Percentiles rank a stretch among this genome's conserved stretches.
These are phyloP conservation scores for Mionectes olivaceus DNA, from an alignment of 2,797 vertebrate species.

Conservation along the genomic window DNA sequence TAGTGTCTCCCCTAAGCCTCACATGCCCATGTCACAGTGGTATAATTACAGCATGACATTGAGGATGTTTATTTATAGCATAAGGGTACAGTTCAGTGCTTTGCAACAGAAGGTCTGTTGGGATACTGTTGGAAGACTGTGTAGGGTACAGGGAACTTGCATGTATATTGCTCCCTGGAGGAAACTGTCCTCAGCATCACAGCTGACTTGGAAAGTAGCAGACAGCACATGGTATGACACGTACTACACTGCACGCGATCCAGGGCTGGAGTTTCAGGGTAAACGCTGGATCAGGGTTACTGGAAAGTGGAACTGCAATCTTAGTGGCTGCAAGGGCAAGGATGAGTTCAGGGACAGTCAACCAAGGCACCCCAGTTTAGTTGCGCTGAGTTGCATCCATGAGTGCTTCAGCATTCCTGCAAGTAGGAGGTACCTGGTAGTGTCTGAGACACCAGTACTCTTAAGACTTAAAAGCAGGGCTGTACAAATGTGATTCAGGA, in stretches of 20 bases:
- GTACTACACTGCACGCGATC: rapidly evolving
- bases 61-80: background rate
- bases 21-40: background rate
- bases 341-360: background rate
- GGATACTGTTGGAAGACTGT: background rate
- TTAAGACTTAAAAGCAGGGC: background rate
- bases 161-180: rapidly evolving
- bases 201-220: background rate
- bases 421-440: background rate
- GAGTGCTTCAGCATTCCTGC: background rate
- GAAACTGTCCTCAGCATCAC: background rate
- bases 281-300: background rate
- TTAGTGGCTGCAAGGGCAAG: background rate
- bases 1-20: background rate
- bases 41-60: background rate
- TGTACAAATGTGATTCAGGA: background rate
- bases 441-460: background rate
- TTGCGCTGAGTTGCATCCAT: rapidly evolving
- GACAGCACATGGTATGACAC: rapidly evolving
- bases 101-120: background rate
- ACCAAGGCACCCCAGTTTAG: background rate
- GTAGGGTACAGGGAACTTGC: background rate
- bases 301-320: background rate
- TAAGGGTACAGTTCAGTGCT: background rate
- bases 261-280: rapidly evolving